A percentile compares a stretch with the other conserved stretches of the same genome.
These are phyloP conservation scores for Eristalis tenax DNA, from an alignment of 2,888 invertebrate species.

Conservation along the genomic window DNA sequence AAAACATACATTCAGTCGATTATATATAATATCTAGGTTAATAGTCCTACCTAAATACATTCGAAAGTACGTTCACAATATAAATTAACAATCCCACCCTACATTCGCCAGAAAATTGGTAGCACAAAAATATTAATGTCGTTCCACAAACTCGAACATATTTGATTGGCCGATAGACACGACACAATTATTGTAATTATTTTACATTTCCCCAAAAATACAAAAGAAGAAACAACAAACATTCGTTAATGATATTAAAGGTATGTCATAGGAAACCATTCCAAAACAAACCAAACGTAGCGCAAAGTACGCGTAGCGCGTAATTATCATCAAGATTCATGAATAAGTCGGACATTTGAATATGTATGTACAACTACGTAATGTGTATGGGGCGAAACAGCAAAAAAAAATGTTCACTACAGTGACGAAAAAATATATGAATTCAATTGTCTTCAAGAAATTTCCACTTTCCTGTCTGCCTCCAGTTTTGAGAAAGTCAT, in stretches of 20 bases:
- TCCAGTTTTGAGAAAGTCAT: constrained; percentile 41
- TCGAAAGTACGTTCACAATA: background rate
- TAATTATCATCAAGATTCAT: constrained; percentile 45
- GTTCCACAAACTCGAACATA: constrained; percentile 58
- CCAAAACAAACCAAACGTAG: constrained; percentile 24
- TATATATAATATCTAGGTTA: background rate
- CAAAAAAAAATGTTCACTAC: background rate
- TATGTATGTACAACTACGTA: constrained; percentile 23
- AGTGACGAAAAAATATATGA: background rate
- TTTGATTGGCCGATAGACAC: constrained; percentile 63
- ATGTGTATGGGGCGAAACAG: constrained; percentile 12
- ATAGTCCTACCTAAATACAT: background rate
- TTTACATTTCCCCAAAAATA: constrained; percentile 38
- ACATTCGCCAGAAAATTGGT: background rate
- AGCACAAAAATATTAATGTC: constrained; percentile 22
- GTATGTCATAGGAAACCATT: constrained; percentile 15
- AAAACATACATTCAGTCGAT: background rate
- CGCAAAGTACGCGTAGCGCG: constrained; percentile 5
- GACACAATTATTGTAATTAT: constrained; percentile 67
- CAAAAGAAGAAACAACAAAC: background rate
- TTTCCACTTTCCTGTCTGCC: constrained; percentile 12
- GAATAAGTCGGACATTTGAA: constrained; percentile 43
- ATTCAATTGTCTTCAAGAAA: constrained; percentile 31
- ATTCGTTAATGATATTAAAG: constrained; percentile 29
- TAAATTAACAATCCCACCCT: constrained; percentile 14